Base-by-base conservation (phyloP, 2,888 invertebrate genomes). In the Panorpa germanica region DNA sequence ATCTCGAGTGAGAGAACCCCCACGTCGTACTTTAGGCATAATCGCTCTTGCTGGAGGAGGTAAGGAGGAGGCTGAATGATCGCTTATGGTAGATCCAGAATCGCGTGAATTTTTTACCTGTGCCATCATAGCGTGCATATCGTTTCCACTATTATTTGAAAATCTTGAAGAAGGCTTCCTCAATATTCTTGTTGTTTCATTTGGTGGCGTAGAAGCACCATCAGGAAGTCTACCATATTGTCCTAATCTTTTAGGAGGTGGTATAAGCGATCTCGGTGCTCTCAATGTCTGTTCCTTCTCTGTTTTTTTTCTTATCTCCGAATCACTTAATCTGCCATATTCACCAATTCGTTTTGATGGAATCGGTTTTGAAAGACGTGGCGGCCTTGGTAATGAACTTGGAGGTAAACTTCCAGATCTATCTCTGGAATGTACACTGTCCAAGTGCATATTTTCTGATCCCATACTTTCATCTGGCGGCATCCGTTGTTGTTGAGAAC, bases 401-500 rank as follows among this genome's bases (percentile, higher is more conserved):
- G 76, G 76, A 14, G 75, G 75, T 34, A 74, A 57, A 46, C 70
- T 69, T 4, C 68, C 65, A 1, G 65, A 62, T 24, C 53, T 40
- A n/a, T n/a, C n/a, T 28, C 44, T 43, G 37, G 38, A 36, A 19
- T 38, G 40, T n/a, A n/a, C n/a, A n/a, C n/a, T n/a, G n/a, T n/a
- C n/a, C n/a, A n/a, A n/a, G n/a, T n/a, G n/a, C n/a, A n/a, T n/a
- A 29, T 33, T 40, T 25, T 43, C 43, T 4, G 40, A 50, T 5
- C 50, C 49, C n/a, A n/a, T n/a, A n/a, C n/a, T n/a, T n/a, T n/a
- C n/a, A n/a, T n/a, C n/a, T 38, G 63, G 64, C 36, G 61, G 59
- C 61, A 65, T 64, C 28, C 76, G 59, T 38, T 77, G 76, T 44
- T 74, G 70, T 49, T 77, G 77, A 17, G 76, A 76, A 33, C 73